Conservation (phyloP, 1,140 invertebrate species). For the Calephelis nemesis region DNA sequence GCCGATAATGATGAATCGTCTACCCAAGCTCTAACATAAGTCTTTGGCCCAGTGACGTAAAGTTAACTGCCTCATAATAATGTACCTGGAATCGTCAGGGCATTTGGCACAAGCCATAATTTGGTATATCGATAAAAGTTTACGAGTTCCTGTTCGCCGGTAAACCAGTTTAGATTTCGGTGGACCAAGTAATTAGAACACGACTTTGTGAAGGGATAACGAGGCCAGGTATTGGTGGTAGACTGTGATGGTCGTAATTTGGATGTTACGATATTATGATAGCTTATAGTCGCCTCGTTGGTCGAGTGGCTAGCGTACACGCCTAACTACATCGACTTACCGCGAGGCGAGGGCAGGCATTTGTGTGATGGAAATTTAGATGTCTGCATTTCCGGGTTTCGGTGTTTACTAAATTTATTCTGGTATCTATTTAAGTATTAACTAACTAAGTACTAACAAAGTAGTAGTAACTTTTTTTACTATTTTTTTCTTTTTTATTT, state of each 20-base stretch:
- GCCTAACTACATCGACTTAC: too few species aligned
- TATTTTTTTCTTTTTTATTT: too few species aligned
- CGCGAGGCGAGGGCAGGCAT: too few species aligned
- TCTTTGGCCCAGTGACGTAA: constrained; percentile 18
- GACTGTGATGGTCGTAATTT: not conserved
- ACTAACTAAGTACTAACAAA: too few species aligned
- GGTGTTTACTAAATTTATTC: too few species aligned
- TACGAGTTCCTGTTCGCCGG: constrained; percentile 42
- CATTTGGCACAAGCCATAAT: constrained; percentile 28
- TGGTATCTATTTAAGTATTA: too few species aligned
- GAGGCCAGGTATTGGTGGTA: constrained; percentile 1
- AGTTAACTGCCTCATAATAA: constrained; percentile 25
- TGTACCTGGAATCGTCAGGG: constrained; percentile 29
- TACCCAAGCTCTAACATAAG: not conserved
- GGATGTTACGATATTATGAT: not conserved
- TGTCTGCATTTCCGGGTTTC: too few species aligned
- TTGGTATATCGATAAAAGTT: constrained; percentile 50
- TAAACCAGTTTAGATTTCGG: constrained; percentile 39
- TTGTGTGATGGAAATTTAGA: too few species aligned
- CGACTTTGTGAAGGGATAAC: constrained; percentile 15
- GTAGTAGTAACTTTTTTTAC: too few species aligned
- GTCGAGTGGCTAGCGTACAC: too few species aligned
- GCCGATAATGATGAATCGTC: not conserved
- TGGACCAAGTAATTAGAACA: constrained; percentile 28
- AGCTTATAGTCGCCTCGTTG: not conserved